Conservation (phyloP, 2,797 vertebrate genomes). For the Sebastes hubbsi region DNA sequence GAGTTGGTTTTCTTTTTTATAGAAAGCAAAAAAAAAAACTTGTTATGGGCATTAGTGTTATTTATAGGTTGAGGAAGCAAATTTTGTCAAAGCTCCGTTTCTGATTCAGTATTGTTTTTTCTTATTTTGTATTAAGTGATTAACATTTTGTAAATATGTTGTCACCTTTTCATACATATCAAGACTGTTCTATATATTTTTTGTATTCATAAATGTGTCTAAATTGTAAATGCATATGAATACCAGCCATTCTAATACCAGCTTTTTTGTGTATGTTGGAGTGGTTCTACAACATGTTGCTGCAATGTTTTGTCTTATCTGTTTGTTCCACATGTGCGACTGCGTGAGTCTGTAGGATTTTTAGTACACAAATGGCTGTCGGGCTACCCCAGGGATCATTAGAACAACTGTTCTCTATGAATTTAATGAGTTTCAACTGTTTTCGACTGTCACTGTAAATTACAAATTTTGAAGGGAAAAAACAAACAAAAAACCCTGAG, state of each 20-base stretch:
- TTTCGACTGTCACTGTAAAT: not conserved
- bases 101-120: slow-evolving; percentile 46
- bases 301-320: too few relatives aligned
- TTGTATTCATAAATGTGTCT: slow-evolving; percentile 39
- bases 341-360: too few relatives aligned
- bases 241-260: slow-evolving; percentile 67
- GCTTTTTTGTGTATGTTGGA: too few relatives aligned
- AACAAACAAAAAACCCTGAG: not conserved
- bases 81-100: slow-evolving; percentile 64
- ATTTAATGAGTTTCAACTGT: too few relatives aligned
- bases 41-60: slow-evolving; percentile 82
- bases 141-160: slow-evolving; percentile 78
- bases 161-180: slow-evolving; percentile 74
- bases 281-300: too few relatives aligned
- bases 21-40: slow-evolving; percentile 59
- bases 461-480: not conserved
- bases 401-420: too few relatives aligned
- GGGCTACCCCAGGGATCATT: too few relatives aligned
- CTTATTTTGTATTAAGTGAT: slow-evolving; percentile 67
- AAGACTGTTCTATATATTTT: slow-evolving; percentile 45
- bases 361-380: too few relatives aligned
- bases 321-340: too few relatives aligned
- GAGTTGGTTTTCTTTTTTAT: slow-evolving; percentile 62
- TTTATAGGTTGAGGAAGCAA: slow-evolving; percentile 79
- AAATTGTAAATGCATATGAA: slow-evolving; percentile 64